These are phyloP conservation scores for Hystrix brachyura DNA, from an alignment of 2,113 vertebrate species.

Conservation along the genomic window DNA sequence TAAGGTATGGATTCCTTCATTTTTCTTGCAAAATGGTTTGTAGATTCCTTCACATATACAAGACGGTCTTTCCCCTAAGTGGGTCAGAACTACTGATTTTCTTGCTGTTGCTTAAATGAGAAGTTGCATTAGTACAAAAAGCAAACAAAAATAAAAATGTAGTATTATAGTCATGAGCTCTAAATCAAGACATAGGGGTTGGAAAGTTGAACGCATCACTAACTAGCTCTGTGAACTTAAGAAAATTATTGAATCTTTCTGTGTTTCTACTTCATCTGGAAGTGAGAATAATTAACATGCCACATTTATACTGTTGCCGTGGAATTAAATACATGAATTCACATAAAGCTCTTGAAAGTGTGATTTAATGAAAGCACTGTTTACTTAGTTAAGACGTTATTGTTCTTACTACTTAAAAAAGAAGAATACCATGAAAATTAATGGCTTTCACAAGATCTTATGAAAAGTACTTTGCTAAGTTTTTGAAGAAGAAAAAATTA, in stretches of 20 bases:
- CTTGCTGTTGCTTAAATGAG: background rate
- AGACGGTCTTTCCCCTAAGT: background rate
- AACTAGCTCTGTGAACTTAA: background rate
- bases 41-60: background rate
- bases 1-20: background rate
- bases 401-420: slow-evolving; percentile 25
- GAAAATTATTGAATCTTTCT: background rate
- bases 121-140: background rate
- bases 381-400: background rate
- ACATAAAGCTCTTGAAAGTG: background rate
- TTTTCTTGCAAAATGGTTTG: background rate
- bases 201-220: background rate
- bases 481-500: background rate
- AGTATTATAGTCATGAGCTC: background rate
- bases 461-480: background rate
- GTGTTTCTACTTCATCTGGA: background rate
- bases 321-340: background rate
- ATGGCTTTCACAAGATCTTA: background rate
- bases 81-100: background rate
- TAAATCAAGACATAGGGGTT: background rate
- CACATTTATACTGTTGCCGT: background rate
- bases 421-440: background rate
- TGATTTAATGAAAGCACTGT: background rate
- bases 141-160: background rate
- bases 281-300: background rate